These are phyloP conservation scores for Theristicus caerulescens DNA, from an alignment of 2,113 vertebrate species.

Conservation along the genomic window DNA sequence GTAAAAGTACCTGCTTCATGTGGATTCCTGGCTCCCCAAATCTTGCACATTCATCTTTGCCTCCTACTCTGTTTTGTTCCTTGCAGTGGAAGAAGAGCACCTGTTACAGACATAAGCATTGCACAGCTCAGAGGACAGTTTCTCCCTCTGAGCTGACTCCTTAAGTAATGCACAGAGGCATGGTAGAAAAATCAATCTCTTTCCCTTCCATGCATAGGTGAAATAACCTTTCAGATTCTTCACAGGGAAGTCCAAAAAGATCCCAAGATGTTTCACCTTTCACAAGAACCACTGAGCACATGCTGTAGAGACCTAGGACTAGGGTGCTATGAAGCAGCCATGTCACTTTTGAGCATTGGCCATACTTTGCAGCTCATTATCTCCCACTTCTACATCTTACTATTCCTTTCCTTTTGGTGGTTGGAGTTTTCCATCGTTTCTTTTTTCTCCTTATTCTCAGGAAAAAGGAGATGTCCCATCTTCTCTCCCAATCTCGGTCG, in stretches of 20 bases:
- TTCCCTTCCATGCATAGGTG: not conserved
- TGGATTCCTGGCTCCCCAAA: not conserved
- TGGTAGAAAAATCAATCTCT: not conserved
- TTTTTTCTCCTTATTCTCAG: not conserved
- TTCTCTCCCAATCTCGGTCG: not conserved
- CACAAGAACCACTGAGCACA: not conserved
- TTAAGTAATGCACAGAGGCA: accelerated
- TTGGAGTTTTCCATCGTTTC: not conserved
- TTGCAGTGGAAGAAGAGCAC: not conserved
- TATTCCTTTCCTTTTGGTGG: not conserved
- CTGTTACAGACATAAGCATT: not conserved
- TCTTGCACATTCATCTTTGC: not conserved
- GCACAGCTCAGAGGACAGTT: not conserved
- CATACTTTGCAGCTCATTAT: not conserved
- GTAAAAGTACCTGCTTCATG: not conserved
- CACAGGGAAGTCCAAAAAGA: not conserved
- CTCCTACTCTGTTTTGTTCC: not conserved
- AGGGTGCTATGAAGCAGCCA: not conserved
- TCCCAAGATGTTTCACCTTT: not conserved
- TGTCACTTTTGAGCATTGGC: not conserved
- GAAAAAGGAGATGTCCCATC: not conserved
- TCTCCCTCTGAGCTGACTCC: not conserved
- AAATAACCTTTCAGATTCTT: not conserved
- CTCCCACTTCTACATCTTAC: not conserved
- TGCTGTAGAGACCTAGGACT: not conserved